Evolutionary conservation across 2,113 vertebrate species (phyloP).

Genomic region (Anarrhichthys ocellatus): DNA sequence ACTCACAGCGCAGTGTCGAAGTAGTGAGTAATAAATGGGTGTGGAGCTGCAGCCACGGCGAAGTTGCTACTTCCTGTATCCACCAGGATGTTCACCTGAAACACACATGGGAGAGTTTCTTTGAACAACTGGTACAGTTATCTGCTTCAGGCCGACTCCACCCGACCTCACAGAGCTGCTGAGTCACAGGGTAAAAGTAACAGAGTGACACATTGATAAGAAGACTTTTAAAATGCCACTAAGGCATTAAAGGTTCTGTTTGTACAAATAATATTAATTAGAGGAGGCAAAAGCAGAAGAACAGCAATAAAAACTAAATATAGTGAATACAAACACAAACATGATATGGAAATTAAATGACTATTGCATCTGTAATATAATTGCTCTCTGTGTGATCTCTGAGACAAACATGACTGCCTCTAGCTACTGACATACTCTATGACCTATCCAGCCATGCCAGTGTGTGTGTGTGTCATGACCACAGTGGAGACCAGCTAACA

Average conservation of each 20-base stretch:
- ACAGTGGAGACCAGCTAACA: conserved; percentile 41
- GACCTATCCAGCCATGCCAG: conserved; percentile 41
- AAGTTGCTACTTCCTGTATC: conserved; percentile 99
- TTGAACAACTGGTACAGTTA: conserved; percentile 17
- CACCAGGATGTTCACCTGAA: conserved; percentile 96
- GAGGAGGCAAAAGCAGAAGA: not conserved
- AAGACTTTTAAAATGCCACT: not conserved
- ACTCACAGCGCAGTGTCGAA: conserved; percentile 85
- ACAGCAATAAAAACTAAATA: not conserved
- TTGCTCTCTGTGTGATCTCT: conserved; percentile 41
- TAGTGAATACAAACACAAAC: not conserved
- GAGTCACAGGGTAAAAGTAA: conserved; percentile 13
- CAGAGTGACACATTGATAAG: not conserved
- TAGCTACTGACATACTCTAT: conserved; percentile 24
- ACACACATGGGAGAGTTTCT: conserved; percentile 43
- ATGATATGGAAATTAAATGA: not conserved
- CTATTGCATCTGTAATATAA: conserved; percentile 9
- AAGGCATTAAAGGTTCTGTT: not conserved
- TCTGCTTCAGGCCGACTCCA: not conserved
- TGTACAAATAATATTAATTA: not conserved
- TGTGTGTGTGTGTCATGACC: conserved; percentile 60
- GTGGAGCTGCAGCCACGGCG: conserved; percentile 91
- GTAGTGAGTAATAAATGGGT: conserved; percentile 87
- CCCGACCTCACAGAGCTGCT: not conserved
- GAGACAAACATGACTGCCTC: conserved; percentile 39